These are phyloP conservation scores for Lobophora halterata DNA, from an alignment of 2,888 invertebrate genomes.

Conservation along the genomic window DNA sequence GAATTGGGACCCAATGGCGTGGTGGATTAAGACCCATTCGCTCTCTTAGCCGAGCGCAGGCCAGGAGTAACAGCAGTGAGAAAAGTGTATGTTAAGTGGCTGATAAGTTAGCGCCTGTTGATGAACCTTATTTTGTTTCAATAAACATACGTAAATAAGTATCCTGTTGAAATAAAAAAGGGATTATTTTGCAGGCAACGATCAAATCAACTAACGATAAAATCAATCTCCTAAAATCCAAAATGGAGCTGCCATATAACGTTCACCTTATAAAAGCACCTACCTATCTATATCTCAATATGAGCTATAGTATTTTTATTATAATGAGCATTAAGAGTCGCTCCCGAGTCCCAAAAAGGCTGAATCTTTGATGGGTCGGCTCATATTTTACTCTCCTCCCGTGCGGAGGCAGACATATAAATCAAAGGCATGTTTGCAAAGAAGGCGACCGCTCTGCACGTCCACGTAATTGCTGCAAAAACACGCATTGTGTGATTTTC, in stretches of 20 bases:
- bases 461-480: slow-evolving; percentile 76
- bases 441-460: slow-evolving; percentile 68
- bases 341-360: slow-evolving; percentile 63
- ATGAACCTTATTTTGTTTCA: no score
- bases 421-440: slow-evolving; percentile 72
- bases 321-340: slow-evolving; percentile 71
- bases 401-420: slow-evolving; percentile 68
- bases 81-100: no score
- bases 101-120: no score
- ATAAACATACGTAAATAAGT: no score
- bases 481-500: slow-evolving; percentile 71
- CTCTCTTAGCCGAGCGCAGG: no score
- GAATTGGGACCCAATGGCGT: no score
- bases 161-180: no score
- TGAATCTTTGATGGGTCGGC: slow-evolving; percentile 72
- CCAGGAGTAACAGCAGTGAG: no score
- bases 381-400: slow-evolving; percentile 74
- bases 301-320: slow-evolving; percentile 77
- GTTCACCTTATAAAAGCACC: slow-evolving; percentile 41
- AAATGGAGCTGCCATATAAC: slow-evolving; percentile 45
- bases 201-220: slow-evolving; percentile 14
- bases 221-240: slow-evolving; percentile 38
- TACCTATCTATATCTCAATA: slow-evolving; percentile 54
- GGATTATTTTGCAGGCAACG: background rate
- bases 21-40: no score